Base-by-base conservation (phyloP, 1,140 invertebrate species). In the Magallana gigas region DNA sequence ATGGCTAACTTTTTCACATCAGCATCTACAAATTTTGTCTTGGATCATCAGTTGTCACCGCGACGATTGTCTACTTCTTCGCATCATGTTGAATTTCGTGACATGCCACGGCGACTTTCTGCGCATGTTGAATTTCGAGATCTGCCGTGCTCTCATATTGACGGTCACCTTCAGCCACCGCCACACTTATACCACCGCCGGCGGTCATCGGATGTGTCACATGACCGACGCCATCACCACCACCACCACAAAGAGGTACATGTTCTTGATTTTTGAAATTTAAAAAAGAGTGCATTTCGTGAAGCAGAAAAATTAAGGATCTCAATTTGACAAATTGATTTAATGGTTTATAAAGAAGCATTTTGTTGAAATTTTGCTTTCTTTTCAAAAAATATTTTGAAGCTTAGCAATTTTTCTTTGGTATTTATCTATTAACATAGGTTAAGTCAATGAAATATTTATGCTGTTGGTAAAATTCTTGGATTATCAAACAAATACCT, bases 1-100 rank as follows among this genome's bases (percentile, higher is more conserved):
- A 83, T 83, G 81, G 81, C 81, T 16, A 83, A 83, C 36, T 57
- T 83, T 83, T 83, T 83, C 36, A 83, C 81, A 16, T 83, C 81
- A 9, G 57, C 81, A 9, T 83, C 81, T 0, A 58, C 81, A 83
- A 83, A 83, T 56, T 83, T 83, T 58, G 81, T 83, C 8, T 83
- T 83, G 81, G 81, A 83, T 57, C 81, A 83, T 83, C 68, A 76
- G 18, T 76, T 76, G 18, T 83, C 81, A n/a, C 36, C 48, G 16
- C 14, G 81, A 56, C 56, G 81, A 57, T 23, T 58, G 81, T 83
- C 81, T 9, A 36, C 68, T 76, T 76, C 68, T 3, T 83, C 81
- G 16, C 81, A 83, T 58, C 81, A 83, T 58, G 81, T 83, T 36
- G 81, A 83, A 83, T 83, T 83, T 58, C 81, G 81, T n/a, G 48